Conservation (phyloP, 2,113 vertebrate species). For the Platichthys flesus region DNA sequence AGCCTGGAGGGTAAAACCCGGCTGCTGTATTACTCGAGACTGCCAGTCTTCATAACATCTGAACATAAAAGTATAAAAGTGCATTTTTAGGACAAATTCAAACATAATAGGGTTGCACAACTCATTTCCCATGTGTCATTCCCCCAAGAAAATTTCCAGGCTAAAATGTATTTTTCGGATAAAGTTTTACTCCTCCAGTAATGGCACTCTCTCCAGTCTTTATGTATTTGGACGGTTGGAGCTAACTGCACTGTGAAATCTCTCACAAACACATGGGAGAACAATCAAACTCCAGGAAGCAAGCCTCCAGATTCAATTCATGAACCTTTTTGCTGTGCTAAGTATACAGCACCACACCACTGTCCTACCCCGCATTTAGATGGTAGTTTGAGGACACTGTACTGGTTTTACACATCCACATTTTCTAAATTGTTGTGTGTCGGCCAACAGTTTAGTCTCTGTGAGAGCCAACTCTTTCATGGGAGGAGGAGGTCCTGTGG, state of each 20-base stretch:
- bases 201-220: background rate
- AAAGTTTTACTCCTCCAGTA: constrained; percentile 8
- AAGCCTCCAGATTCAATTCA: background rate
- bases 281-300: background rate
- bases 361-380: background rate
- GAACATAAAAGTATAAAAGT: background rate
- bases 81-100: background rate
- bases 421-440: background rate
- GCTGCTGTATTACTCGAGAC: background rate
- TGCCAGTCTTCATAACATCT: background rate
- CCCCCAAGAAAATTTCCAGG: background rate
- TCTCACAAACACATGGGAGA: background rate
- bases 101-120: background rate
- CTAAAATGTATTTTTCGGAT: background rate
- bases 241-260: no score
- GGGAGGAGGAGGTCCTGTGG: background rate
- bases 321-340: background rate
- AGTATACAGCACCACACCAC: background rate
- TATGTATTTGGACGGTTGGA: no score
- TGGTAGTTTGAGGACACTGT: background rate
- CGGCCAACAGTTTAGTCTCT: background rate
- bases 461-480: background rate
- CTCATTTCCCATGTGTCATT: background rate
- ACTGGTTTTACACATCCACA: background rate
- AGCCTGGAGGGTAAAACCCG: background rate